Conservation (phyloP, 2,113 vertebrate species). For the Mirza zaza region DNA sequence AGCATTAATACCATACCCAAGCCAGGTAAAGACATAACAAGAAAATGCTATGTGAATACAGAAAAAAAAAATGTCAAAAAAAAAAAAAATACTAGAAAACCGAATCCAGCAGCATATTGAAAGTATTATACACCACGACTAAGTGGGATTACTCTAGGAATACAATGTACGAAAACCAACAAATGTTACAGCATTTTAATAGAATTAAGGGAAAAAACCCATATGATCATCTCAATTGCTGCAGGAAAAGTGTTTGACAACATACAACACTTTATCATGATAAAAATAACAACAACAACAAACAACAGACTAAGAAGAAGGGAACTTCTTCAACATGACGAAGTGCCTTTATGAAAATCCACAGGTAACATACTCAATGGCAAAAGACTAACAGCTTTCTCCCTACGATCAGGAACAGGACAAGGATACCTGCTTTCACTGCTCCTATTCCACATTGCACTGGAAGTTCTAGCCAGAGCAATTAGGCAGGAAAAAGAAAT, state of each 20-base stretch:
- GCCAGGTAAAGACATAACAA: not conserved
- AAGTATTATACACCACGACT: not conserved
- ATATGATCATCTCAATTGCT: not conserved
- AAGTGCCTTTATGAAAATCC: not conserved
- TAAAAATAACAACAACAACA: not conserved
- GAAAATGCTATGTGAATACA: not conserved
- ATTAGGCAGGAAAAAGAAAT: not conserved
- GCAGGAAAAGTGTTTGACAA: not conserved
- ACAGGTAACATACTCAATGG: not conserved
- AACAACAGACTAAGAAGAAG: not conserved
- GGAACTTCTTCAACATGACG: not conserved
- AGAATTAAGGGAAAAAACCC: not conserved
- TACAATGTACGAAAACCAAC: not conserved
- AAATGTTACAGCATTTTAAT: not conserved
- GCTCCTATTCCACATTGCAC: not conserved
- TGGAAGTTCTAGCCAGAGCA: not conserved
- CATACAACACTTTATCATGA: not conserved
- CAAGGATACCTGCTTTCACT: not conserved
- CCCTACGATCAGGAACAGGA: not conserved
- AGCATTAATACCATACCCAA: not conserved
- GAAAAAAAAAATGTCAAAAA: not conserved
- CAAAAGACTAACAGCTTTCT: not conserved
- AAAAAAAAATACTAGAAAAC: not conserved
- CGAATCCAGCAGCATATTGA: not conserved
- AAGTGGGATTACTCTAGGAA: not conserved